phyloP scores from a whole-genome alignment of 2,113 vertebrate genomes.

The Oreochromis tanganicae region DNA sequence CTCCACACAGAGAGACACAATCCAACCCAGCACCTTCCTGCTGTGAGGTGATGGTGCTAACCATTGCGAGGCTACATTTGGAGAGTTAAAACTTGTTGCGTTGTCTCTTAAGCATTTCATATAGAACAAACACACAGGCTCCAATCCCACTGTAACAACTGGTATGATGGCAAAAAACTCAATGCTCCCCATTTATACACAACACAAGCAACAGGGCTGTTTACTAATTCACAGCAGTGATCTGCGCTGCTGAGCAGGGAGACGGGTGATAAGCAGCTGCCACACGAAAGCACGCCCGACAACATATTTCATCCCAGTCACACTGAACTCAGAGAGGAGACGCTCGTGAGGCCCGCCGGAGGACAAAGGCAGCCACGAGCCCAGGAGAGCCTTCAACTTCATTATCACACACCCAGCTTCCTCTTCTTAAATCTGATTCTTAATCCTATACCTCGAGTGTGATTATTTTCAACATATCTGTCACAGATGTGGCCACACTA shows the following conservation, averaged over 20 bases:
- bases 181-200: neutral
- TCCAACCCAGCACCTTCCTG: too few relatives aligned
- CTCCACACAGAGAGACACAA: neutral
- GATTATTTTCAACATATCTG: slow-evolving; percentile 61
- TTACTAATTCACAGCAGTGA: slow-evolving; percentile 36
- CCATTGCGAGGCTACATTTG: neutral
- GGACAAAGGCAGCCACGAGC: slow-evolving; percentile 35
- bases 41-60: neutral
- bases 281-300: neutral
- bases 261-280: slow-evolving; percentile 18
- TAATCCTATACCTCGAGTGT: slow-evolving; percentile 56
- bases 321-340: slow-evolving; percentile 1
- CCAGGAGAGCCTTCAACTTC: slow-evolving; percentile 35
- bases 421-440: slow-evolving; percentile 56
- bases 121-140: neutral
- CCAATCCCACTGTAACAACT: neutral
- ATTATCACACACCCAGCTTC: slow-evolving; percentile 47
- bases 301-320: slow-evolving; percentile 22
- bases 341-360: neutral
- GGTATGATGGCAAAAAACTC: neutral
- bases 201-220: neutral
- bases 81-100: neutral
- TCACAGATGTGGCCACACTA: slow-evolving; percentile 24
- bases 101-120: neutral
- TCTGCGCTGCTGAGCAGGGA: slow-evolving; percentile 14